Conservation (phyloP, 2,888 invertebrate genomes). For the Tetropium fuscum region DNA sequence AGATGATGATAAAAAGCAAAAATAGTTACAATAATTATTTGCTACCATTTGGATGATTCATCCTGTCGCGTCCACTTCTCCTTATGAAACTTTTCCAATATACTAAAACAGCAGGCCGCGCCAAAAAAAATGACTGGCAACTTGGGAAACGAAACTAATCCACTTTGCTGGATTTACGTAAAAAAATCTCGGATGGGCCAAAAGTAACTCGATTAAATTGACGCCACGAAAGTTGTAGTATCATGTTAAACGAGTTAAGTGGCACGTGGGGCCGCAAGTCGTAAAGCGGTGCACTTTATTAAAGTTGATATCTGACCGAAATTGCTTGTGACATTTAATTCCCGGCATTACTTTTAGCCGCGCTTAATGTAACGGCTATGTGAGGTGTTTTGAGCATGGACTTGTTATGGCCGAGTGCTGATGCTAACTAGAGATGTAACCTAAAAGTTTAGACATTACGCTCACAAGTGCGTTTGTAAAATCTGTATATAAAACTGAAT, state of each 20-base stretch:
- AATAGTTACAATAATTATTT: no score
- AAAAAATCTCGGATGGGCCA: background rate
- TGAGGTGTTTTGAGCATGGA: constrained; percentile 8
- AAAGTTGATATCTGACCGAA: constrained; percentile 44
- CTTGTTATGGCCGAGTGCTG: background rate
- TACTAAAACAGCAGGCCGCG: no score
- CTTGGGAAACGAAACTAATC: background rate
- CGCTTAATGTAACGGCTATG: constrained; percentile 21
- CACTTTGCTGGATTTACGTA: background rate
- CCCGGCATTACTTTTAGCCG: constrained; percentile 23
- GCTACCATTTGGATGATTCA: no score
- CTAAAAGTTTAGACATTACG: no score
- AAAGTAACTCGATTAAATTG: constrained; percentile 12
- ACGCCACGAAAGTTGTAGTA: constrained; percentile 15
- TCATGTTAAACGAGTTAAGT: constrained; percentile 20
- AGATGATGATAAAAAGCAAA: no score
- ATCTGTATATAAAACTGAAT: no score
- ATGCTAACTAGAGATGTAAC: no score
- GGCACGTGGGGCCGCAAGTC: constrained; percentile 28
- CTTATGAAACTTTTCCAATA: no score
- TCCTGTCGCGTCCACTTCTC: no score
- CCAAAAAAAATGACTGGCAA: constrained; percentile 2
- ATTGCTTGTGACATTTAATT: constrained; percentile 43
- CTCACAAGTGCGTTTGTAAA: no score
- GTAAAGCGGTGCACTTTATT: constrained; percentile 42